Base-by-base conservation (phyloP, 2,888 invertebrate species). In the Hemicrepidius hirtus region DNA sequence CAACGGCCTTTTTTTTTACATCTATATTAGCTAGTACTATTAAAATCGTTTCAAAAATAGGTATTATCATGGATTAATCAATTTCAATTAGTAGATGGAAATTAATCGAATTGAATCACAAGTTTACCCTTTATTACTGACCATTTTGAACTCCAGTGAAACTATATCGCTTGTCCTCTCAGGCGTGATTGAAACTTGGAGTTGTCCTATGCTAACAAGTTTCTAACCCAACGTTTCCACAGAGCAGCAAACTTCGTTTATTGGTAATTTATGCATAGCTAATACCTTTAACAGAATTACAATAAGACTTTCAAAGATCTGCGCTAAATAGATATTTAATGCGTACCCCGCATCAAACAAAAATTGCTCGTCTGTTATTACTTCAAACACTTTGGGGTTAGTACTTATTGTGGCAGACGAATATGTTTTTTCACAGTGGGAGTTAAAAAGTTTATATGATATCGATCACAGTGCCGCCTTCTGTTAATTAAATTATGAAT, bases 111-210 rank as follows among this genome's bases (percentile, higher is more conserved):
- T 62, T 62, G 46, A 13, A 28, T 44, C 18, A 24, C 24, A 44
- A 62, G 44, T 46, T 62, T 62, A 44, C 44, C 24, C 3, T 18
- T 62, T 44, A 44, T 44, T 24, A 44, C 44, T 62, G 62, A 46
- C 46, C 62, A 41, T 16, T 41, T 13, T 62, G 13, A 32, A 46
- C 46, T 62, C 24, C 62, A 46, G 28, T 62, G 41, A 62, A 59
- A 62, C 62, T 24, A 62, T 24, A 62, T 32, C 46, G 37, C n/a
- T 21, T 57, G 28, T 64, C 35, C 49, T 64, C 13, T 20, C 49
- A 50, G 20, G 64, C 64, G 50, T 64, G 49, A 64, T 64, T 64
- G 64, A 64, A 64, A 64, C 64, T 64, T 50, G 49, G 50, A 64
- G 12, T 49, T 35, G 50, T 50, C 46, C 64, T 64, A 64, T 60